Evolutionary conservation across 2,888 invertebrate species (phyloP).

Genomic region (Pachydiplax longipennis): DNA sequence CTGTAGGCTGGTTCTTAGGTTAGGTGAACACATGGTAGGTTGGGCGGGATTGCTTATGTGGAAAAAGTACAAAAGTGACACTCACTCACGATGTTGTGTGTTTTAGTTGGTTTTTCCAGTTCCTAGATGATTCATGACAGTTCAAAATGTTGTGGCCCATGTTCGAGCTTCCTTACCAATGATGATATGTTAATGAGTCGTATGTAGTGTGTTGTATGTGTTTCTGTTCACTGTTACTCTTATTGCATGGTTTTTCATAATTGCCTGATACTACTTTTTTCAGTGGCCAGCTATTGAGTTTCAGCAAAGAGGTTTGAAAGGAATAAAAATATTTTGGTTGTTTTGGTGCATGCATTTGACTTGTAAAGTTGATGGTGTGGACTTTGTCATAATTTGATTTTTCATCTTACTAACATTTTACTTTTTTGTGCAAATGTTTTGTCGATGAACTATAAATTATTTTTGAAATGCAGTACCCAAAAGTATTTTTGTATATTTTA

Average conservation of each 20-base stretch:
- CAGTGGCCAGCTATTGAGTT: not conserved
- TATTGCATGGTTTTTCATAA: not conserved
- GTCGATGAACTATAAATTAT: too few relatives aligned
- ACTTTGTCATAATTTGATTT: too few relatives aligned
- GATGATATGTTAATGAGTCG: slow-evolving; percentile 17
- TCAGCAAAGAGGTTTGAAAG: not conserved
- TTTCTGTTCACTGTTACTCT: not conserved
- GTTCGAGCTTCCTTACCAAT: not conserved
- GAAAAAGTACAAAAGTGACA: slow-evolving; percentile 5
- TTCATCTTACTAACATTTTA: too few relatives aligned
- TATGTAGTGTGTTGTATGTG: not conserved
- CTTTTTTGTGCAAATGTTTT: too few relatives aligned
- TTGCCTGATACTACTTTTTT: not conserved
- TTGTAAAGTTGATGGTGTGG: too few relatives aligned
- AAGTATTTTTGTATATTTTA: too few relatives aligned
- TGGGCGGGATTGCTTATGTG: slow-evolving; percentile 12
- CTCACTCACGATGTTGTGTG: not conserved
- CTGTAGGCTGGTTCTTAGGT: slow-evolving; percentile 31
- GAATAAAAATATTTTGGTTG: not conserved
- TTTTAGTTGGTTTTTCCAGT: slow-evolving; percentile 3
- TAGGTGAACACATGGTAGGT: slow-evolving; percentile 34
- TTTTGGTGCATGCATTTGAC: not conserved
- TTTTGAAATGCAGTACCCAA: too few relatives aligned
- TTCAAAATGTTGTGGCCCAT: not conserved
- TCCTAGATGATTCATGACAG: not conserved